Evolutionary conservation across 1,140 invertebrate genomes (phyloP), one percentile per base, ranked within the genome.

Genomic region (Cyclargus thomasi): DNA sequence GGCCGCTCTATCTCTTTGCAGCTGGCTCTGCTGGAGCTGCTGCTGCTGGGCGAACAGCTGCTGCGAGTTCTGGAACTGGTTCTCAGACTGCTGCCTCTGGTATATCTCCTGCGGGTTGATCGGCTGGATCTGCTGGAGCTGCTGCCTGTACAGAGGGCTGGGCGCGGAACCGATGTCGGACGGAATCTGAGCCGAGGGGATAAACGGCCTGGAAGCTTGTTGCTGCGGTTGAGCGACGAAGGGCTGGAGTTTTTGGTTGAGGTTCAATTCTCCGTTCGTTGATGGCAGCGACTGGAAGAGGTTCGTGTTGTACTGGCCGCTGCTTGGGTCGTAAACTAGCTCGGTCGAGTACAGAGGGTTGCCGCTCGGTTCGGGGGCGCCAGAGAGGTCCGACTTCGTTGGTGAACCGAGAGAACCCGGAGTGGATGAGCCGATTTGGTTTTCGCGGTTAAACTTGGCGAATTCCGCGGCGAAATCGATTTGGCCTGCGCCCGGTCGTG

Each of bases 271-370:
- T 68, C 94, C 94, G 68, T 93, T 92, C 21, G 93, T 93, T 81
- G 95, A 94, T 16, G 95, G 95, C 62, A 96, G 85, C 35, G 92
- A 92, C 85, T 96, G 95, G 90, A 94, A 96, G 23, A 96, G 89
- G 70, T 95, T 94, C 14, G 95, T 95, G 77, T 96, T 95, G 91
- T 96, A 96, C 79, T 95, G 94, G 68, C 95, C 95, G 71, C 93
- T 94, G n/a, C 92, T 79, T 53, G 95, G 95, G 86, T 96, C 95
- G 85, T 93, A 96, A 0, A 96, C 92, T 7, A 96, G 86, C 76
- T 96, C 94, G 18, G 95, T 95, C 63, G 94, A 94, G 83, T 96
- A 96, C 70, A 95, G 91, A 53, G 94, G 93, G 68, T 94, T 92
- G 20, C 91, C 85, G 70, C 91, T 88, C 4, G 90, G 77, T 47